These are phyloP conservation scores for Procambarus clarkii DNA, from an alignment of 1,140 invertebrate species.

Conservation along the genomic window DNA sequence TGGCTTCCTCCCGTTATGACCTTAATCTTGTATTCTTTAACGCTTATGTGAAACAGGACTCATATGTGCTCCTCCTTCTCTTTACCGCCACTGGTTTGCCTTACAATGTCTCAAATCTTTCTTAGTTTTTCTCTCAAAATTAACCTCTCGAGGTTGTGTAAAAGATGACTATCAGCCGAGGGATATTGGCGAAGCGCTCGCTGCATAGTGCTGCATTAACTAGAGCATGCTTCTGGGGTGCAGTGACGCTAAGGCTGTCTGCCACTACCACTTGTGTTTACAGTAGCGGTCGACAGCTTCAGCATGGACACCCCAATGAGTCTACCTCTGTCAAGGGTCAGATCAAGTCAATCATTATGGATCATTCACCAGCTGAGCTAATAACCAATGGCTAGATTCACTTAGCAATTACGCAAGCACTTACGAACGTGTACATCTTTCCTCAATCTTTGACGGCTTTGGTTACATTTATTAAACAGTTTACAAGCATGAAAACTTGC, in stretches of 20 bases:
- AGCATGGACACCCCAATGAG: neutral
- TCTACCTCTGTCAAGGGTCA: neutral
- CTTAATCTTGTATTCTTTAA: constrained; percentile 54
- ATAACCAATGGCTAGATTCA: no score
- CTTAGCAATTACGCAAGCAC: no score
- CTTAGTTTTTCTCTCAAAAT: neutral
- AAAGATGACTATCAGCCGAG: constrained; percentile 16
- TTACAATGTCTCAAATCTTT: constrained; percentile 54
- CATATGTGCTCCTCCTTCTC: constrained; percentile 59
- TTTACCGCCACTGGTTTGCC: constrained; percentile 66
- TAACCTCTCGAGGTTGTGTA: neutral
- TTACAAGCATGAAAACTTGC: no score
- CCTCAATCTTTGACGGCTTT: no score
- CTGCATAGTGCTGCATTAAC: constrained; percentile 41
- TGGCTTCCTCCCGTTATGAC: constrained; percentile 48
- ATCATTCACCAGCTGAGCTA: no score
- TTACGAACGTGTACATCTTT: no score
- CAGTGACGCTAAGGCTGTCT: neutral
- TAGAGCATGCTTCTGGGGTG: neutral
- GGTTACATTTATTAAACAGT: no score
- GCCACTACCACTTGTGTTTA: neutral
- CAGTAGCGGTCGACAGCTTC: neutral
- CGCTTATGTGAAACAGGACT: constrained; percentile 70
- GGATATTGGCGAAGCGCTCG: constrained; percentile 48
- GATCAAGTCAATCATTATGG: no score